Evolutionary conservation across 1,140 invertebrate genomes (phyloP).

Genomic region (Lepeophtheirus salmonis): DNA sequence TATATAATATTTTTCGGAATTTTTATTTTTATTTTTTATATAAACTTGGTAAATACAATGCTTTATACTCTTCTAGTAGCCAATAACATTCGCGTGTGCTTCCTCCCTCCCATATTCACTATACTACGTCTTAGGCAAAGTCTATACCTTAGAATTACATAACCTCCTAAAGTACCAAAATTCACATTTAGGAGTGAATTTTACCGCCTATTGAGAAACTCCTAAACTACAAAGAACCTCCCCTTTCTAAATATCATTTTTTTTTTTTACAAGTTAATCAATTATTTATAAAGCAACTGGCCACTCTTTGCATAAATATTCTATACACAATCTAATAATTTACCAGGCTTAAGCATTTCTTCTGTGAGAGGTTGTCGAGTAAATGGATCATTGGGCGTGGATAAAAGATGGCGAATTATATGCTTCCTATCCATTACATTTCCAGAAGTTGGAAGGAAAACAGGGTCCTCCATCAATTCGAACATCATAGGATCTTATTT

Average conservation of each 20-base stretch:
- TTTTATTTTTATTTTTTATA: too few species aligned
- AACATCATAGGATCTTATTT: constrained; percentile 75
- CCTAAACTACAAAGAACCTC: too few species aligned
- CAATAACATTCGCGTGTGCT: too few species aligned
- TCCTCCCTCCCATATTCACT: too few species aligned
- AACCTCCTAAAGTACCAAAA: background rate
- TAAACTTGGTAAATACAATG: too few species aligned
- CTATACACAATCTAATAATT: constrained; percentile 20
- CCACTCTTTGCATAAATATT: background rate
- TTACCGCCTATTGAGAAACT: constrained; percentile 23
- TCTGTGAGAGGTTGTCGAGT: constrained; percentile 77
- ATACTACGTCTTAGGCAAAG: too few species aligned
- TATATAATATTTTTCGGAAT: background rate
- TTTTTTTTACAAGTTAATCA: constrained; percentile 24
- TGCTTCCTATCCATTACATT: constrained; percentile 86
- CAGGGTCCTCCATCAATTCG: constrained; percentile 89
- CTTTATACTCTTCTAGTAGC: too few species aligned
- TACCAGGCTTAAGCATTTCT: constrained; percentile 60
- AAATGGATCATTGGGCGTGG: constrained; percentile 91
- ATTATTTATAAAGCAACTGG: background rate
- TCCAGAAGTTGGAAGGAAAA: constrained; percentile 67
- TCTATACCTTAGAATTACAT: too few species aligned
- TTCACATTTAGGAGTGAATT: constrained; percentile 21
- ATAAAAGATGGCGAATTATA: constrained; percentile 79
- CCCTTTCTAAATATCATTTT: constrained; percentile 24